These are phyloP conservation scores for Ricordea florida DNA, from an alignment of 92 coral and sea anemone species.

Conservation along the genomic window DNA sequence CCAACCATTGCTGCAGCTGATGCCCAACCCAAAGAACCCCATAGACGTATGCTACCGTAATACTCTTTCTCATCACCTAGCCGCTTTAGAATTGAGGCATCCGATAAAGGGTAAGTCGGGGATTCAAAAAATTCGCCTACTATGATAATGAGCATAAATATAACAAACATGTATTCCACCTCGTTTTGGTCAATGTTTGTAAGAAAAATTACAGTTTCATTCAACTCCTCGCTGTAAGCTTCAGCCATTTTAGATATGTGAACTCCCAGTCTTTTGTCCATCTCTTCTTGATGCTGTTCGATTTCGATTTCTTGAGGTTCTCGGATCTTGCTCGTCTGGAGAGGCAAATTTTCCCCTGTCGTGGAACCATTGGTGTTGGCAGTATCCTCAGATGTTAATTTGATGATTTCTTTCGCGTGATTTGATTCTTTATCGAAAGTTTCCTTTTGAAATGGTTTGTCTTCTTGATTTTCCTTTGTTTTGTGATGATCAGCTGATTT, in stretches of 20 bases:
- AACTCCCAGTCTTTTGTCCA: too few relatives aligned
- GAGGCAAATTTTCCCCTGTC: too few relatives aligned
- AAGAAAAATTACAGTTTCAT: slow-evolving; percentile 38
- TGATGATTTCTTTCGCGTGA: too few relatives aligned
- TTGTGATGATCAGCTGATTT: too few relatives aligned
- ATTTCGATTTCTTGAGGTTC: background rate
- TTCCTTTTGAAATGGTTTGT: too few relatives aligned
- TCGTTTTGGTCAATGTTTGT: slow-evolving; percentile 64
- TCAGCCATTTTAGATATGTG: background rate
- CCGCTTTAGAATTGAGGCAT: slow-evolving; percentile 85
- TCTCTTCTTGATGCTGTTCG: background rate
- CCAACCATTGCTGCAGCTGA: slow-evolving; percentile 74
- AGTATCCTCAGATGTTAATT: too few relatives aligned
- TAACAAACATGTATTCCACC: slow-evolving; percentile 58
- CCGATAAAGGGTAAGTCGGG: slow-evolving; percentile 86
- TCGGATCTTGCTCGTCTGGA: background rate
- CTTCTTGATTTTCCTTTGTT: too few relatives aligned
- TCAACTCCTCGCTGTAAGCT: slow-evolving; percentile 15
- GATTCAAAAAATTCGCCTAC: slow-evolving; percentile 93
- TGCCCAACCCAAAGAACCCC: slow-evolving; percentile 98
- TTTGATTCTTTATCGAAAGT: too few relatives aligned
- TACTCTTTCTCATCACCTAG: slow-evolving; percentile 79
- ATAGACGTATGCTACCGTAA: slow-evolving; percentile 85
- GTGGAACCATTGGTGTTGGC: too few relatives aligned
- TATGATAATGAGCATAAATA: slow-evolving; percentile 67